Percentiles rank a stretch among this genome's conserved stretches.
Evolutionary conservation across 1,140 invertebrate genomes (phyloP).

Genomic region (Aradophagus sp.): DNA sequence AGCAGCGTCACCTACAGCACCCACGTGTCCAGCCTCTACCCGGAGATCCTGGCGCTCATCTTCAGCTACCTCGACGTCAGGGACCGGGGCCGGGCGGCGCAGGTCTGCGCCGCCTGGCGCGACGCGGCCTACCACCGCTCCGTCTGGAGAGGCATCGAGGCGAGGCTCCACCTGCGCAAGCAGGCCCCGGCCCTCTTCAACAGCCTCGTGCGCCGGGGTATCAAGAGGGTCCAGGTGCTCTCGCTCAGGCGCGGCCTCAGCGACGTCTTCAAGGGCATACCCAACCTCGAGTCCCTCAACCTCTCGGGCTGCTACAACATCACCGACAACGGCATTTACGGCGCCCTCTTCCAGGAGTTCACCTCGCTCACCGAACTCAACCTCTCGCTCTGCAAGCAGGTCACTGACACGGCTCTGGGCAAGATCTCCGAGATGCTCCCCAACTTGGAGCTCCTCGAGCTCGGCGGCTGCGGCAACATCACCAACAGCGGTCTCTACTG

Average conservation of each 20-base stretch:
- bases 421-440: constrained; percentile 89
- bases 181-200: constrained; percentile 88
- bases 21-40: constrained; percentile 91
- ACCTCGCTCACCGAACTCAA: constrained; percentile 86
- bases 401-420: constrained; percentile 89
- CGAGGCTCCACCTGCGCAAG: constrained; percentile 89
- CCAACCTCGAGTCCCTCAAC: constrained; percentile 90
- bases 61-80: constrained; percentile 91
- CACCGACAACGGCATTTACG: constrained; percentile 85
- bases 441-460: constrained; percentile 89
- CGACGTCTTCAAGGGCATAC: constrained; percentile 90
- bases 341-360: constrained; percentile 85
- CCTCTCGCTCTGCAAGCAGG: constrained; percentile 94
- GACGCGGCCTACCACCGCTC: constrained; percentile 93
- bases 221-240: constrained; percentile 91
- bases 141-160: constrained; percentile 94
- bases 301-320: constrained; percentile 95
- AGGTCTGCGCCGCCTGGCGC: constrained; percentile 91
- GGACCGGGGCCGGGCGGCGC: constrained; percentile 91
- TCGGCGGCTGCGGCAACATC: constrained; percentile 93
- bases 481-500: constrained; percentile 89
- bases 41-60: constrained; percentile 93
- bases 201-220: constrained; percentile 89
- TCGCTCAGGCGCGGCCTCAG: constrained; percentile 88
- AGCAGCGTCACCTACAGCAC: constrained; percentile 75